Conservation (phyloP, 2,888 invertebrate species). For the Anarsia innoxiella region DNA sequence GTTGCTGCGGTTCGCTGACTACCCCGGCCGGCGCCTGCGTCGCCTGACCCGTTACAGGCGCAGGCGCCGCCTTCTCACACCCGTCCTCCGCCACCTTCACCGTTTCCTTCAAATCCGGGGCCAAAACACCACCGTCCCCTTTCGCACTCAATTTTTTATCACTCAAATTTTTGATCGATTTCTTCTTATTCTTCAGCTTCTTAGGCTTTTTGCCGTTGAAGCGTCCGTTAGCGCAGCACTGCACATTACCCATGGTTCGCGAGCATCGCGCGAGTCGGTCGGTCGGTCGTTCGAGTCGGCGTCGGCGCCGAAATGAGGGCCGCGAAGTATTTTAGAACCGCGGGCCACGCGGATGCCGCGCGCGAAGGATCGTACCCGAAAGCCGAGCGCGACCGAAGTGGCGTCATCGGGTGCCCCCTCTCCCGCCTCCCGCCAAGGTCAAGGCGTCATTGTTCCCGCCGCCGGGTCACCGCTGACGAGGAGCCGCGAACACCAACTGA, state of each 20-base stretch:
- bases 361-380: constrained; percentile 74
- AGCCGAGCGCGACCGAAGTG: constrained; percentile 69
- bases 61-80: constrained; percentile 47
- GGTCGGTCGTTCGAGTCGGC: constrained; percentile 68
- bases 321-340: constrained; percentile 64
- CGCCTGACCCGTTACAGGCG: constrained; percentile 31
- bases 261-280: constrained; percentile 69
- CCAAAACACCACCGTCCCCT: constrained; percentile 40
- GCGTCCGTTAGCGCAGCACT: constrained; percentile 71
- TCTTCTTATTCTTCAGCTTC: constrained; percentile 24
- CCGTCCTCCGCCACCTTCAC: constrained; percentile 56
- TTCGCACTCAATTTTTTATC: constrained; percentile 50
- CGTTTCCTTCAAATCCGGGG: constrained; percentile 31
- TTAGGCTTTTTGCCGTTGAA: constrained; percentile 53
- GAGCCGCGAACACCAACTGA: constrained; percentile 26
- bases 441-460: constrained; percentile 67
- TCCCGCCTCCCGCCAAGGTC: constrained; percentile 68
- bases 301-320: constrained; percentile 70
- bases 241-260: constrained; percentile 71
- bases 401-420: constrained; percentile 64
- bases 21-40: constrained; percentile 34
- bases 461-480: constrained; percentile 37
- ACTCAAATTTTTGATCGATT: too few species aligned
- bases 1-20: constrained; percentile 30
- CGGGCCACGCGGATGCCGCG: constrained; percentile 72